Evolutionary conservation across 2,113 vertebrate species (phyloP).

Genomic region (Catharus fuscescens): DNA sequence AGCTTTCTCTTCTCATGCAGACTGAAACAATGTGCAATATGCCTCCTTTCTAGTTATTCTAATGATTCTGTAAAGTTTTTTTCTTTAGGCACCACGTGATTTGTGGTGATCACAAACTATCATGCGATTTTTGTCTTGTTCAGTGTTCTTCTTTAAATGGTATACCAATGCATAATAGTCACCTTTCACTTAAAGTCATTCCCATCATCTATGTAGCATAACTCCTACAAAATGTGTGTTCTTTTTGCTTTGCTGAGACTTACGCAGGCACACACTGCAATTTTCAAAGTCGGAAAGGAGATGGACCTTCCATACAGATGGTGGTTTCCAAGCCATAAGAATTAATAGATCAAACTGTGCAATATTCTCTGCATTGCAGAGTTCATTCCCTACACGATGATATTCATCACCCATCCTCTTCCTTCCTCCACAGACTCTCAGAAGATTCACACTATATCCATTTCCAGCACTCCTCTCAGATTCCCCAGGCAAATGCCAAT

Average conservation of each 20-base stretch:
- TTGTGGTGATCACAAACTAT: background rate
- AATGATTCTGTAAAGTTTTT: background rate
- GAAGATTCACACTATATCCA: constrained; percentile 65
- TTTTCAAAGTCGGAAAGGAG: background rate
- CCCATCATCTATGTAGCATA: background rate
- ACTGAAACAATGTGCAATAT: background rate
- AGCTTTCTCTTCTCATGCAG: background rate
- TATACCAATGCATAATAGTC: background rate
- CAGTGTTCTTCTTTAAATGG: background rate
- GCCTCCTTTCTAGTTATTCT: background rate
- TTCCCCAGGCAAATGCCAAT: constrained; percentile 53
- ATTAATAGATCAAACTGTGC: background rate
- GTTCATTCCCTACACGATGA: constrained; percentile 1
- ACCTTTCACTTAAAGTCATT: background rate
- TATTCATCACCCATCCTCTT: constrained; percentile 48
- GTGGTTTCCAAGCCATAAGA: background rate
- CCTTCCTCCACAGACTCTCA: constrained; percentile 63
- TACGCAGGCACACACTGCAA: background rate
- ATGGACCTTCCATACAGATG: background rate
- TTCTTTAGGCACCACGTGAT: background rate
- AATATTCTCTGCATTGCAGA: background rate
- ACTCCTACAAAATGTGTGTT: background rate
- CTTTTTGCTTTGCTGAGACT: background rate
- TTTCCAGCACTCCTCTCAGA: constrained; percentile 38
- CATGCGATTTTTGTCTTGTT: background rate